Evolutionary conservation across 2,113 vertebrate genomes (phyloP).

Genomic region (Eubucco bourcierii): DNA sequence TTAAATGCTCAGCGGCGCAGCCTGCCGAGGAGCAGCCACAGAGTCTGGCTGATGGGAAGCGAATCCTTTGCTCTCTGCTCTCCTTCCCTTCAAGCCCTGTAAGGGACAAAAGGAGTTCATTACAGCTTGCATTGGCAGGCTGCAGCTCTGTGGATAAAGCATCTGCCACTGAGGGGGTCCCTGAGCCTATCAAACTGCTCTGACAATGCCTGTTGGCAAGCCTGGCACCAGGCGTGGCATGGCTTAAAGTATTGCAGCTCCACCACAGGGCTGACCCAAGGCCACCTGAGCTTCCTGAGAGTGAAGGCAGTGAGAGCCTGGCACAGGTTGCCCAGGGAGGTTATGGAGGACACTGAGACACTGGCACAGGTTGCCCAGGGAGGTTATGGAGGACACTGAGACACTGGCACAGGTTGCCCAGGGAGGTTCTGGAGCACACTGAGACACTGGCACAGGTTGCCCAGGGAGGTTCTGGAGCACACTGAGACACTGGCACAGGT

Average conservation of each 20-base stretch:
- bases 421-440: no score
- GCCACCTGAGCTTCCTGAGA: not conserved
- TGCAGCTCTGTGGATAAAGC: slow-evolving; percentile 51
- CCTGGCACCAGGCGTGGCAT: not conserved
- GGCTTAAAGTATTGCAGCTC: not conserved
- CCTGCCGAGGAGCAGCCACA: slow-evolving; percentile 53
- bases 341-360: no score
- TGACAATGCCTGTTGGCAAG: not conserved
- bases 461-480: no score
- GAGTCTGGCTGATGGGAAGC: slow-evolving; percentile 37
- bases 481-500: no score
- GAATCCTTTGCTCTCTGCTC: slow-evolving; percentile 39
- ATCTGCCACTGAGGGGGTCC: slow-evolving; percentile 63
- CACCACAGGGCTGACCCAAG: not conserved
- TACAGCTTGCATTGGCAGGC: slow-evolving; percentile 28
- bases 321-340: no score
- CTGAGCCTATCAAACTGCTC: not conserved
- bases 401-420: no score
- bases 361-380: no score
- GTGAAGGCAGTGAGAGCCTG: no score
- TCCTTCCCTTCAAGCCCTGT: slow-evolving; percentile 51
- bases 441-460: no score
- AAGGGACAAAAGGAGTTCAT: slow-evolving; percentile 41
- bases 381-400: no score
- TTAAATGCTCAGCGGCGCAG: slow-evolving; percentile 36